phyloP scores from a whole-genome alignment of 2,113 vertebrate species.

The Dolichotis patagonum region DNA sequence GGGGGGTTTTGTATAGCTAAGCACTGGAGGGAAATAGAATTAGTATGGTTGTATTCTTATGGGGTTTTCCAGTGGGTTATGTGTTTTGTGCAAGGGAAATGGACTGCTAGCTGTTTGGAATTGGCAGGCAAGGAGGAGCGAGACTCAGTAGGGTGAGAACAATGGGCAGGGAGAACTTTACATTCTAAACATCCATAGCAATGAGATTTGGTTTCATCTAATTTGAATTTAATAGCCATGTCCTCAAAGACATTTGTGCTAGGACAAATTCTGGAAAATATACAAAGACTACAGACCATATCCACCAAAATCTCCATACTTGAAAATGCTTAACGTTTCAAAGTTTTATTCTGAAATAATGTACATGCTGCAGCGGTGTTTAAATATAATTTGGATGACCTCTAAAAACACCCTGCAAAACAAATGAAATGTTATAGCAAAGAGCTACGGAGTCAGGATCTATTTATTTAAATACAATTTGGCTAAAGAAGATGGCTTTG shows the following conservation, averaged over 20 bases:
- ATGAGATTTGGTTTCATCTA: slow-evolving; percentile 4
- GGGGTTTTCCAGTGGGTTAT: not conserved
- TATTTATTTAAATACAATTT: slow-evolving; percentile 70
- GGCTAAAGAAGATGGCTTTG: slow-evolving; percentile 40
- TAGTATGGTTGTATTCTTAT: not conserved
- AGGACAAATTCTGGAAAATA: slow-evolving; percentile 51
- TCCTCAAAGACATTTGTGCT: slow-evolving; percentile 50
- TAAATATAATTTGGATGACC: slow-evolving; percentile 60
- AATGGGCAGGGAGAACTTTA: not conserved
- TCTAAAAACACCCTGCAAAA: slow-evolving; percentile 54
- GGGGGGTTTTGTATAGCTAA: not conserved
- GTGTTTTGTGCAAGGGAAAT: not conserved
- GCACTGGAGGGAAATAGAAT: not conserved
- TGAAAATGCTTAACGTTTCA: slow-evolving; percentile 47
- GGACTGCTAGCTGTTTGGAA: not conserved
- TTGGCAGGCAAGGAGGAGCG: not conserved
- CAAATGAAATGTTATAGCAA: slow-evolving; percentile 62
- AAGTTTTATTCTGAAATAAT: slow-evolving; percentile 55
- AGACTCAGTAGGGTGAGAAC: not conserved
- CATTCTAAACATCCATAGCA: not conserved
- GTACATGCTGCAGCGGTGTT: not conserved
- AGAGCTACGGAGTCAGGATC: slow-evolving; percentile 38
- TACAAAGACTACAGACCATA: slow-evolving; percentile 28
- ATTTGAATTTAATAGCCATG: slow-evolving; percentile 48
- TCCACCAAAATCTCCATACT: not conserved